These are phyloP conservation scores for Sitobion miscanthi DNA, from an alignment of 1,140 invertebrate species.

Conservation along the genomic window DNA sequence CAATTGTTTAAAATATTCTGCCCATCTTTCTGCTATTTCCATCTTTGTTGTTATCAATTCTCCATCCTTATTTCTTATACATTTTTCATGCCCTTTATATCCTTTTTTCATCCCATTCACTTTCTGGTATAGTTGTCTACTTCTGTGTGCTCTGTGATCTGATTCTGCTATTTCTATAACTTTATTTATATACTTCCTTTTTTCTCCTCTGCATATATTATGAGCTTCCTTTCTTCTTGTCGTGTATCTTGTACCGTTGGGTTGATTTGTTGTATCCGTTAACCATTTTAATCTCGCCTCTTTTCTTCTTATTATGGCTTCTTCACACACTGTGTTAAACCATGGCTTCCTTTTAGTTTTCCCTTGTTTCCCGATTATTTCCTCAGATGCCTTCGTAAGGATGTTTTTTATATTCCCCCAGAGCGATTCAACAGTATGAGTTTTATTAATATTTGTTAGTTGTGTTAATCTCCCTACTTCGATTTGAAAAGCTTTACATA, in stretches of 20 bases:
- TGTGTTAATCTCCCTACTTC: slow-evolving; percentile 17
- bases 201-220: slow-evolving; percentile 48
- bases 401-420: slow-evolving; percentile 35
- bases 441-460: slow-evolving; percentile 24
- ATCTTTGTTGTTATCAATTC: slow-evolving; percentile 19
- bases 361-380: slow-evolving; percentile 8
- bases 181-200: slow-evolving; percentile 37
- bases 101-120: slow-evolving; percentile 31
- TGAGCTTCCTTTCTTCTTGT: slow-evolving; percentile 37
- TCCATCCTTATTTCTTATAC: slow-evolving; percentile 41
- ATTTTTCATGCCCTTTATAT: slow-evolving; percentile 37
- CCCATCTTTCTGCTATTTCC: slow-evolving; percentile 44
- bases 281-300: slow-evolving; percentile 42
- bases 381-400: slow-evolving; percentile 8
- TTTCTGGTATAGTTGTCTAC: slow-evolving; percentile 54
- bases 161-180: slow-evolving; percentile 37
- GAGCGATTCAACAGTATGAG: not conserved
- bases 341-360: slow-evolving; percentile 56
- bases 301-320: slow-evolving; percentile 51
- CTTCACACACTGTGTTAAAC: slow-evolving; percentile 57
- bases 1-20: too few relatives aligned
- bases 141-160: slow-evolving; percentile 47
- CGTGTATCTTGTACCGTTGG: slow-evolving; percentile 25
- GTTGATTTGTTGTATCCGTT: slow-evolving; percentile 25
- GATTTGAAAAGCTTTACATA: not conserved